Conservation (phyloP, 1,140 invertebrate species). For the Saccostrea cuccullata region DNA sequence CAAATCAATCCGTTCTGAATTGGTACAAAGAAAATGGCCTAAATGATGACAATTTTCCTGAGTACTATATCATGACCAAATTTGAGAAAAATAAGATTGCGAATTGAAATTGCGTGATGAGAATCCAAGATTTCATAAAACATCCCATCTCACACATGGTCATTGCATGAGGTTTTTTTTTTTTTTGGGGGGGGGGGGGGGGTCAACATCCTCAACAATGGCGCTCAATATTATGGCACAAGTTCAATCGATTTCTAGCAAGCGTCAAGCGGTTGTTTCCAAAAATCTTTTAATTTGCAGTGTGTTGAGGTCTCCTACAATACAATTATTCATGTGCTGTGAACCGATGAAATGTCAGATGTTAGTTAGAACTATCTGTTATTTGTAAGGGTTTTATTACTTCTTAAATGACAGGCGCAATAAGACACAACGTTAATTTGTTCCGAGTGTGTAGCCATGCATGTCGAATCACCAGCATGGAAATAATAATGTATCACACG, state of each 20-base stretch:
- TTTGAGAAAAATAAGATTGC: too few species aligned
- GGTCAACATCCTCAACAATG: too few species aligned
- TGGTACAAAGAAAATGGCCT: too few species aligned
- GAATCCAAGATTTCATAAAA: too few species aligned
- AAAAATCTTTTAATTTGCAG: slow-evolving; percentile 40
- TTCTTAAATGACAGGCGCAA: slow-evolving; percentile 46
- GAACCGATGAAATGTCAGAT: slow-evolving; percentile 43
- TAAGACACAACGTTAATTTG: slow-evolving; percentile 45
- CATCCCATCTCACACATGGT: too few species aligned
- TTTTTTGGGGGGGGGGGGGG: too few species aligned
- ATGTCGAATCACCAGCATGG: neutral
- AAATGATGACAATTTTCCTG: too few species aligned
- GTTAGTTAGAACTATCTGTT: slow-evolving; percentile 36
- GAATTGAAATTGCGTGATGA: too few species aligned
- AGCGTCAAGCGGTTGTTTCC: slow-evolving; percentile 17
- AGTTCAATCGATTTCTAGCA: slow-evolving; percentile 16
- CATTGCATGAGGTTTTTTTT: too few species aligned
- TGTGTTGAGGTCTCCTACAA: slow-evolving; percentile 31
- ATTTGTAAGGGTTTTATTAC: slow-evolving; percentile 29
- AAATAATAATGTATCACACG: slow-evolving; percentile 23
- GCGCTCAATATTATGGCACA: neutral
- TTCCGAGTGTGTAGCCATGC: slow-evolving; percentile 38
- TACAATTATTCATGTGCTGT: slow-evolving; percentile 40
- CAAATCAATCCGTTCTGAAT: too few species aligned
- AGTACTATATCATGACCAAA: too few species aligned